Conservation (phyloP, 1,140 invertebrate genomes). For the Hydropsyche tenuis region DNA sequence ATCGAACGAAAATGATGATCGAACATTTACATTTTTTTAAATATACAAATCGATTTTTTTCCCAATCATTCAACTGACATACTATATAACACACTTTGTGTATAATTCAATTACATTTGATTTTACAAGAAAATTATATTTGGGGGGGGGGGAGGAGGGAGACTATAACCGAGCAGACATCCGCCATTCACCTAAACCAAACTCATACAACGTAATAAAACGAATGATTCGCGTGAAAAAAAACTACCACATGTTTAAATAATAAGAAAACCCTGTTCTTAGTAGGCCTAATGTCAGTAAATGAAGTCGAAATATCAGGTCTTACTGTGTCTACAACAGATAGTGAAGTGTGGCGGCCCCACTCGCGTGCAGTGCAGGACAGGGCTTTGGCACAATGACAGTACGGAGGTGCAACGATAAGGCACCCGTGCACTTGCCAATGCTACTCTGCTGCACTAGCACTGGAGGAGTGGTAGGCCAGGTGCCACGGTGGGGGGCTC, state of each 20-base stretch:
- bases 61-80: no score
- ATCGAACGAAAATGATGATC: no score
- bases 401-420: conserved; percentile 37
- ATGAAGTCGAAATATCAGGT: conserved; percentile 45
- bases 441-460: conserved; percentile 44
- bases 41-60: no score
- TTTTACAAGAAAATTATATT: no score
- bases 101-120: no score
- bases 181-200: no score
- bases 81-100: no score
- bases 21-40: no score
- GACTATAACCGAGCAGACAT: no score
- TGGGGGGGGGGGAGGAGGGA: no score
- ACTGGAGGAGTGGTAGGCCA: conserved; percentile 35
- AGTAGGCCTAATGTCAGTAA: conserved; percentile 41
- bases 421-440: conserved; percentile 38
- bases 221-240: no score
- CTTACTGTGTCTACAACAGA: conserved; percentile 50
- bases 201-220: no score
- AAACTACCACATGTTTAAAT: neutral
- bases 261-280: conserved; percentile 28
- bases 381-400: conserved; percentile 45
- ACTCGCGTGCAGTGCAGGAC: conserved; percentile 41
- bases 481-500: conserved; percentile 35
- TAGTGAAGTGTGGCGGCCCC: conserved; percentile 44